A percentile compares a stretch with the other conserved stretches of the same genome.
These are phyloP conservation scores for Circus cinereus DNA, from an alignment of 2,797 vertebrate genomes.

Conservation along the genomic window DNA sequence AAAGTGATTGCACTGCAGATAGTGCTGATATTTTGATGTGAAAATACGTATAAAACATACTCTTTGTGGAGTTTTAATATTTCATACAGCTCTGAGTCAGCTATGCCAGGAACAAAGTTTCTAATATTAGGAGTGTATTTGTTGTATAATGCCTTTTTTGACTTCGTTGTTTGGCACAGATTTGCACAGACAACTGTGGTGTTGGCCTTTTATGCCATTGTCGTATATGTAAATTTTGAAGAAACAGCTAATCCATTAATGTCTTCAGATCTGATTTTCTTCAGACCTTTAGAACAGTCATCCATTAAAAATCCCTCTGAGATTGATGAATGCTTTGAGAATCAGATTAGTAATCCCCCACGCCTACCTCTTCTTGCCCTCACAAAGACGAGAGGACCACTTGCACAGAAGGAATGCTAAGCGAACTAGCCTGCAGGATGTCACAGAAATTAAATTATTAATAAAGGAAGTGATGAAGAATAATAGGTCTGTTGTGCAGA, in stretches of 20 bases:
- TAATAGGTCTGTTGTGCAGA: not conserved
- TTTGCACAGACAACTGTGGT: not conserved
- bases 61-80: not conserved
- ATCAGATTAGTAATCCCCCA: not conserved
- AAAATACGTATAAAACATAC: not conserved
- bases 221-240: not conserved
- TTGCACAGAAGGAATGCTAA: not conserved
- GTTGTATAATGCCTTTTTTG: not conserved
- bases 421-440: not conserved
- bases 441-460: not conserved
- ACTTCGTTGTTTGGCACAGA: not conserved
- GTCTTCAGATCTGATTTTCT: slow-evolving; percentile 35
- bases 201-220: slow-evolving; percentile 1
- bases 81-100: not conserved
- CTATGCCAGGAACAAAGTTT: not conserved
- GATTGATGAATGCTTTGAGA: slow-evolving; percentile 27
- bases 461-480: not conserved
- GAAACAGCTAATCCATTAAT: not conserved
- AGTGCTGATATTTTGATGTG: not conserved
- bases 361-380: slow-evolving; percentile 1
- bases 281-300: not conserved
- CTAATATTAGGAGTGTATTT: not conserved
- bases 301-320: not conserved
- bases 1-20: not conserved
- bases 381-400: not conserved